A percentile compares a stretch with the other conserved stretches of the same genome.
Conservation (phyloP, 1,140 invertebrate species). For the Drosophila tani region DNA sequence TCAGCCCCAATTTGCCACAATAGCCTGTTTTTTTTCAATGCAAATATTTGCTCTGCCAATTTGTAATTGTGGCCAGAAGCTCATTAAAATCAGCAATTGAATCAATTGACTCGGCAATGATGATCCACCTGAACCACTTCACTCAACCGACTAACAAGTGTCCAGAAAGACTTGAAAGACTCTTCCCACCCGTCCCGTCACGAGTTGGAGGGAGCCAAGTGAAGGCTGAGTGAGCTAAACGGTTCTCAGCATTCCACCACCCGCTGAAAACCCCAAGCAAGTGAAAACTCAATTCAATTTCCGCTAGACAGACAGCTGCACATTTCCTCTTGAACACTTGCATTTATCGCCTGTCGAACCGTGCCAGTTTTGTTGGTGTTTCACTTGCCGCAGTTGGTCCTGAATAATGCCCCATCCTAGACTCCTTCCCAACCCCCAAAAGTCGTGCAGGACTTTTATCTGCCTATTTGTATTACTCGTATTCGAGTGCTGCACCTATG, state of each 20-base stretch:
- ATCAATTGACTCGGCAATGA: constrained; percentile 10
- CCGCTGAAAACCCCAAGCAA: constrained; percentile 18
- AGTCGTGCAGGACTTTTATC: constrained; percentile 30
- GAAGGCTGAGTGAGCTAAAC: constrained; percentile 9
- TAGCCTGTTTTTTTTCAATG: neutral
- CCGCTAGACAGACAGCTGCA: constrained; percentile 58
- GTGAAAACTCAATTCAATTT: constrained; percentile 69
- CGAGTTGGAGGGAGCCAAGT: too few relatives aligned
- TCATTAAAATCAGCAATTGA: constrained; percentile 31
- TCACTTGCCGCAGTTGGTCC: constrained; percentile 14
- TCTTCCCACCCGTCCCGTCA: constrained; percentile 6
- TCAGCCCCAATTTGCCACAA: neutral
- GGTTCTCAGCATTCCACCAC: constrained; percentile 6
- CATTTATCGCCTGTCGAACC: constrained; percentile 67
- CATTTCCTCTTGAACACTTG: constrained; percentile 67
- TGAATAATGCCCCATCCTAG: constrained; percentile 19
- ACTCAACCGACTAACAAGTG: constrained; percentile 38
- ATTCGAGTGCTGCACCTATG: constrained; percentile 10
- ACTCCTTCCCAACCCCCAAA: neutral
- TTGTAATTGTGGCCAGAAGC: constrained; percentile 1
- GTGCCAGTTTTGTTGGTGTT: constrained; percentile 33
- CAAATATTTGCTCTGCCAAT: constrained; percentile 6
- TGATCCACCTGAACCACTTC: constrained; percentile 16
- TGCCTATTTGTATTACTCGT: constrained; percentile 19
- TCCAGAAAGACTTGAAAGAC: constrained; percentile 45